Percentiles rank a stretch among this genome's conserved stretches.
Conservation (phyloP, 2,113 vertebrate species). For the Noturus placidus region DNA sequence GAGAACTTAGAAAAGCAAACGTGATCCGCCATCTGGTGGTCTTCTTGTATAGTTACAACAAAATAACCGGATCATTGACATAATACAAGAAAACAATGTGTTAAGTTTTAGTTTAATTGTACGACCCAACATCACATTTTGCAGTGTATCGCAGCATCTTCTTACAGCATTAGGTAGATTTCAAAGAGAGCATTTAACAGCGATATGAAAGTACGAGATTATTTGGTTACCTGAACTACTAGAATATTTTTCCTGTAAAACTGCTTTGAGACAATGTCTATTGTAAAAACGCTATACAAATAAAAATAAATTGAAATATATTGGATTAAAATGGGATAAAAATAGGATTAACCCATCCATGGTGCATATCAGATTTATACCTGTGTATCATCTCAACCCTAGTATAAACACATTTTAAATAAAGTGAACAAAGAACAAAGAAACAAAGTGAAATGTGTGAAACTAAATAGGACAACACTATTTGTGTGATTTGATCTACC, state of each 20-base stretch:
- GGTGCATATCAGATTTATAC: neutral
- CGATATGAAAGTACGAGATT: neutral
- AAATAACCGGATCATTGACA: neutral
- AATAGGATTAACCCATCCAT: neutral
- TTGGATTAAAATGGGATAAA: neutral
- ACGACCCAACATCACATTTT: neutral
- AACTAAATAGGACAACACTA: neutral
- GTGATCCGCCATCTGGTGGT: constrained; percentile 37
- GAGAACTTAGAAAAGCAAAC: neutral
- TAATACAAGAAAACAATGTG: neutral
- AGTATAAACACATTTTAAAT: neutral
- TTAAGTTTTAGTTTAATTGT: neutral
- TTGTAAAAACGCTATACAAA: too few species aligned
- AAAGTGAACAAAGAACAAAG: neutral
- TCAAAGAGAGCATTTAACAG: neutral
- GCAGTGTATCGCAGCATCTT: neutral
- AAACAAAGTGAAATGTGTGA: neutral
- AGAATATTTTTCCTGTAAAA: too few species aligned
- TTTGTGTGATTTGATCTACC: constrained; percentile 30
- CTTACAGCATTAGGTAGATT: neutral
- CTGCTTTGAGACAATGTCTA: too few species aligned
- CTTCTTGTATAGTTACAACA: neutral
- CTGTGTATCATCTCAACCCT: neutral
- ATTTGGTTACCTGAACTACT: neutral
- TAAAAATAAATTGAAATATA: too few species aligned